Evolutionary conservation across 2,797 vertebrate species (phyloP), one percentile per base, ranked within the genome.

Genomic region (Atherinosoma microstoma): DNA sequence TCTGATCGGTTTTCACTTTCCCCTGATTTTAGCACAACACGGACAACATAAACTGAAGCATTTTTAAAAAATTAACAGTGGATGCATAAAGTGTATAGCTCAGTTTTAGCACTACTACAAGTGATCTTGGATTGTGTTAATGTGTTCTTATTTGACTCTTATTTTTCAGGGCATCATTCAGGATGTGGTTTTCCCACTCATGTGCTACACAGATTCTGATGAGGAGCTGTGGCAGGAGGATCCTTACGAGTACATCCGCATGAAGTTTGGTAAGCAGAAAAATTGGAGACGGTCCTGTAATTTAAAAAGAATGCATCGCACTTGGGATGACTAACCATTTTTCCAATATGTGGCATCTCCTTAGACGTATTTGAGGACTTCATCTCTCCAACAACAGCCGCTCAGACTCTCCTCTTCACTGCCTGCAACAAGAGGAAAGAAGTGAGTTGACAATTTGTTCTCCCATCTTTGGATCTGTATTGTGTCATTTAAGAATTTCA

Each of bases 191-290:
- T 99, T 99, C 92, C 98, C 98, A n/a, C 93, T 99, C 93, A 99
- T 99, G 98, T 99, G 98, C 92, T 99, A 99, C 93, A 99, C 98
- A 87, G 98, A 99, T 94, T 97, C 97, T 40, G 98, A 99, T 85
- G 97, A 99, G 79, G 98, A 99, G 77, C 95, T 99, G 63, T 99
- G 98, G 98, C 97, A 99, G 85, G 98, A 99, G 91, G 98, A 99
- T 87, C 98, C 98, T 0, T 99, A 99, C 3, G 98, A 99, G 90
- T 99, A 99, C 90, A 99, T 99, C 89, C 97, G 98, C 80, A 99
- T 99, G 98, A 99, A 99, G 73, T 99, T 99, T 82, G 98, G 98
- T 99, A 89, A 93, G 86, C 61, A 27, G 29, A 65, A 8, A 36
- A 34, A 10, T 4, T 12, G 0, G 1, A 65, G 34, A n/a, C n/a